Percentiles rank a stretch among this genome's conserved stretches.
phyloP scores from a whole-genome alignment of 2,888 invertebrate species.

The Apomyelois bistriatella region DNA sequence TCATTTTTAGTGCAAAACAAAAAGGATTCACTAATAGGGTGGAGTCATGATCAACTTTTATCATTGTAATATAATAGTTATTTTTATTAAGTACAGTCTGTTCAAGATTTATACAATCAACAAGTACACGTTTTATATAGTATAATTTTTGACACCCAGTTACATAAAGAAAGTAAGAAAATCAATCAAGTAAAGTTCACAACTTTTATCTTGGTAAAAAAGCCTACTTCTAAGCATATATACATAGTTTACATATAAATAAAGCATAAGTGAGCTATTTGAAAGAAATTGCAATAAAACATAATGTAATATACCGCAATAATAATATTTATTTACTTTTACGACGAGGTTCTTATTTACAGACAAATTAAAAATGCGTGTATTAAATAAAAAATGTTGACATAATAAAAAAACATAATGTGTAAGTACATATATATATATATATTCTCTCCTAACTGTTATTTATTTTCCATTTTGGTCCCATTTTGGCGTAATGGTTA shows the following conservation, averaged over 20 bases:
- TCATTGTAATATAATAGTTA: neutral
- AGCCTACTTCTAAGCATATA: neutral
- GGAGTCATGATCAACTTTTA: conserved; percentile 6
- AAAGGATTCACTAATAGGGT: neutral
- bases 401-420: too few relatives aligned
- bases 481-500: too few relatives aligned
- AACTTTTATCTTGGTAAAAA: neutral
- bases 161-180: too few relatives aligned
- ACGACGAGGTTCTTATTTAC: neutral
- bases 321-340: neutral
- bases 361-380: neutral
- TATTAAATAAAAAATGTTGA: too few relatives aligned
- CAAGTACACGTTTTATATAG: neutral
- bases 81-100: neutral
- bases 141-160: neutral
- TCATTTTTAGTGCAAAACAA: conserved; percentile 14
- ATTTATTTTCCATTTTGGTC: neutral
- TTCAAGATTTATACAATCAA: neutral
- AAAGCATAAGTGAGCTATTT: neutral
- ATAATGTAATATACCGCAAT: neutral
- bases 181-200: neutral
- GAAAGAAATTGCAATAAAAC: neutral
- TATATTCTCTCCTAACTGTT: neutral
- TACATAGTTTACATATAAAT: neutral
- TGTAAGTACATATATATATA: neutral